Evolutionary conservation across 1,140 invertebrate genomes (phyloP).

Genomic region (Drosophila erecta): DNA sequence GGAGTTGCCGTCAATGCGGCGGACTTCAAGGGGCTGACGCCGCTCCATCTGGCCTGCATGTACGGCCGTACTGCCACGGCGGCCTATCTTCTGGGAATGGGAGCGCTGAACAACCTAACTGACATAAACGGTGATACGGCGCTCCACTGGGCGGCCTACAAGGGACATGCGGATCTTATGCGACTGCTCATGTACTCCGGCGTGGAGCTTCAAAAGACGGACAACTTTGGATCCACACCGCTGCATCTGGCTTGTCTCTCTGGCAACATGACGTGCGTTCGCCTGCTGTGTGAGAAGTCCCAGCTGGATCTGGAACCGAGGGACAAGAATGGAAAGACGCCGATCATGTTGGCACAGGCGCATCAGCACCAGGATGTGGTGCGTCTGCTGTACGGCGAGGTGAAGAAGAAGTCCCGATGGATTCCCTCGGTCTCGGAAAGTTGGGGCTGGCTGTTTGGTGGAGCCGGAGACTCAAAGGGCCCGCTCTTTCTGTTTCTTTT

Average conservation of each 20-base stretch:
- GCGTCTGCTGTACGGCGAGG: slow-evolving; percentile 91
- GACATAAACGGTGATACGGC: slow-evolving; percentile 97
- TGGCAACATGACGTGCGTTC: slow-evolving; percentile 92
- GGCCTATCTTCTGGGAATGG: slow-evolving; percentile 94
- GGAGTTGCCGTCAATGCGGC: slow-evolving; percentile 95
- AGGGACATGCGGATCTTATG: slow-evolving; percentile 95
- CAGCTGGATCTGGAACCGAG: slow-evolving; percentile 90
- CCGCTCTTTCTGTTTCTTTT: slow-evolving; percentile 93
- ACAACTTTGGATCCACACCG: slow-evolving; percentile 96
- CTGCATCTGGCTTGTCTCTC: slow-evolving; percentile 96
- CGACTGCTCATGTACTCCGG: slow-evolving; percentile 92
- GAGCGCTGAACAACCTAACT: slow-evolving; percentile 92
- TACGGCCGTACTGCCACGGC: slow-evolving; percentile 95
- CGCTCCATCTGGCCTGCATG: slow-evolving; percentile 96
- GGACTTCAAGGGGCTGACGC: slow-evolving; percentile 96
- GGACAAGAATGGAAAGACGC: slow-evolving; percentile 96
- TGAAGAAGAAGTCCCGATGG: slow-evolving; percentile 92
- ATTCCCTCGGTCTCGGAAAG: slow-evolving; percentile 94
- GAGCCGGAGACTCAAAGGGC: slow-evolving; percentile 94
- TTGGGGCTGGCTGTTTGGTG: slow-evolving; percentile 95
- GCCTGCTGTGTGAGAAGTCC: slow-evolving; percentile 94
- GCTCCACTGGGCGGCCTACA: slow-evolving; percentile 96
- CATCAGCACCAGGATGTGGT: slow-evolving; percentile 94
- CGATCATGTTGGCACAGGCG: slow-evolving; percentile 93
- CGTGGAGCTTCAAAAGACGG: slow-evolving; percentile 91